These are phyloP conservation scores for Ypsolopha scabrella DNA, from an alignment of 2,888 invertebrate genomes.

Conservation along the genomic window DNA sequence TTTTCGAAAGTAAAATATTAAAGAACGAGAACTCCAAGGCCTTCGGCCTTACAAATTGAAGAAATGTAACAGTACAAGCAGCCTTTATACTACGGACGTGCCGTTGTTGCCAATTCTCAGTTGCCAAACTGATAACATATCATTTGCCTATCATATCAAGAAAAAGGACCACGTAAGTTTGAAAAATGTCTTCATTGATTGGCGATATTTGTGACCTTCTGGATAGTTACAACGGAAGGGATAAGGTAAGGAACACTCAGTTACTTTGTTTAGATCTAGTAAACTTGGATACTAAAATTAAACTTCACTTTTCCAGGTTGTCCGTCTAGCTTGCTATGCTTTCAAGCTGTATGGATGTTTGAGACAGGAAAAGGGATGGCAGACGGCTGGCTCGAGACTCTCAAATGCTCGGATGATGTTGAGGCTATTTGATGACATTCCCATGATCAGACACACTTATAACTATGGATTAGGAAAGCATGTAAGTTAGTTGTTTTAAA, in stretches of 20 bases:
- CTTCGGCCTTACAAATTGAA: background rate
- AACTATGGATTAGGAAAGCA: slow-evolving; percentile 78
- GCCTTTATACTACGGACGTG: background rate
- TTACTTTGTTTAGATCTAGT: background rate
- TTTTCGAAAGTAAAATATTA: background rate
- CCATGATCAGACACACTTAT: slow-evolving; percentile 80
- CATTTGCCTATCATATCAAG: background rate
- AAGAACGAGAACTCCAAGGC: background rate
- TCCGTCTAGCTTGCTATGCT: slow-evolving; percentile 82
- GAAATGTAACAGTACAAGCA: background rate
- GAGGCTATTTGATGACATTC: slow-evolving; percentile 86
- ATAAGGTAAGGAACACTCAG: slow-evolving; percentile 73
- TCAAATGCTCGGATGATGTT: slow-evolving; percentile 83
- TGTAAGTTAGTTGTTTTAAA: slow-evolving; percentile 35
- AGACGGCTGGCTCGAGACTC: slow-evolving; percentile 76
- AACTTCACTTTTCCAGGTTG: slow-evolving; percentile 60
- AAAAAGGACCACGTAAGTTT: background rate
- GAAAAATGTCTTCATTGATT: slow-evolving; percentile 42
- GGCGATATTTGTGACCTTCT: slow-evolving; percentile 78
- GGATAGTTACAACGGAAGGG: slow-evolving; percentile 86
- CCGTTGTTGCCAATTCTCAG: background rate
- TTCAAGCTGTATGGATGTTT: slow-evolving; percentile 78
- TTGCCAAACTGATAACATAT: background rate
- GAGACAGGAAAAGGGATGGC: slow-evolving; percentile 67
- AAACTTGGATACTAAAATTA: background rate